Conservation (phyloP, 2,888 invertebrate genomes). For the Crioceris asparagi region DNA sequence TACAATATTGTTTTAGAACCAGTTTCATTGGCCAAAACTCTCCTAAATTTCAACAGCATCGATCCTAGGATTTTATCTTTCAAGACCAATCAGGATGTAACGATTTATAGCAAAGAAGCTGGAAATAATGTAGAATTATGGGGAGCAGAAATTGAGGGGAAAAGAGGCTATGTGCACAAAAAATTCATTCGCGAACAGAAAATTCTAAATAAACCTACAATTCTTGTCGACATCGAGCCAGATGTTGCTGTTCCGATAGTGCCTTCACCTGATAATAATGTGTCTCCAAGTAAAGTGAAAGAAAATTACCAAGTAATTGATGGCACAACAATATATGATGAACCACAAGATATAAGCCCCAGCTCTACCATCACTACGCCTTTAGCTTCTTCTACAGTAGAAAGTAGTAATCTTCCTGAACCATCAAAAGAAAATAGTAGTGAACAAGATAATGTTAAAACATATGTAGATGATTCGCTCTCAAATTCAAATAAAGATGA, state of each 20-base stretch:
- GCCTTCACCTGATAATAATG: slow-evolving; percentile 12
- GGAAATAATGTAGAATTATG: slow-evolving; percentile 50
- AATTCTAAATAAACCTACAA: slow-evolving; percentile 36
- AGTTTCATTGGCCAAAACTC: slow-evolving; percentile 51
- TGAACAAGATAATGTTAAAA: neutral
- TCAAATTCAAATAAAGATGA: no score
- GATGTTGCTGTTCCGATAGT: slow-evolving; percentile 23
- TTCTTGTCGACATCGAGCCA: slow-evolving; percentile 39
- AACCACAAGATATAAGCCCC: no score
- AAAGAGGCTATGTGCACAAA: slow-evolving; percentile 55
- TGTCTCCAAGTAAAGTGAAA: slow-evolving; percentile 27
- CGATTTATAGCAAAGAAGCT: slow-evolving; percentile 60
- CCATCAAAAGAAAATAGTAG: neutral
- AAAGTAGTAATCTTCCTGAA: slow-evolving; percentile 8
- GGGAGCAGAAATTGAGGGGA: slow-evolving; percentile 59
- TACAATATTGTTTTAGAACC: slow-evolving; percentile 29
- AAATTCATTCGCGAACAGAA: slow-evolving; percentile 50
- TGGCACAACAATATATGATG: slow-evolving; percentile 43
- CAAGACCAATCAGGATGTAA: slow-evolving; percentile 44
- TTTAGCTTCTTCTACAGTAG: no score
- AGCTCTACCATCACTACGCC: no score
- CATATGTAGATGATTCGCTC: neutral
- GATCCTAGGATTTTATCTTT: slow-evolving; percentile 52
- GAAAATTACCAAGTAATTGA: slow-evolving; percentile 45
- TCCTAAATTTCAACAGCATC: slow-evolving; percentile 45